Base-by-base conservation (phyloP, 2,797 vertebrate species). In the Eospalax fontanierii region DNA sequence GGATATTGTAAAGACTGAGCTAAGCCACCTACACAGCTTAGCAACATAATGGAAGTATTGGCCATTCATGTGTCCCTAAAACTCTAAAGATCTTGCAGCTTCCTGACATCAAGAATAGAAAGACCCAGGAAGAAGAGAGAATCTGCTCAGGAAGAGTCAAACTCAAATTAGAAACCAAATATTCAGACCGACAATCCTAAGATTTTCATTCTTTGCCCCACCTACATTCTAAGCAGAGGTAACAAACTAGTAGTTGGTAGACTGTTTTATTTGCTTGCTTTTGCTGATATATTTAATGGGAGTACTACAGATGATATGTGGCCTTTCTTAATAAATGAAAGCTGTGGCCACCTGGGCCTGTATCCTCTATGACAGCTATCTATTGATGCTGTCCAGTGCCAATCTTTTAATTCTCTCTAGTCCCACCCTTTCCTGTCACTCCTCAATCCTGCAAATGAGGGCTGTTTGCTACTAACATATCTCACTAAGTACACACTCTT, bases 241-340 rank as follows among this genome's bases (percentile, higher is more conserved):
- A 38, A 40, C 63, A 85, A 90, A 73, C 59, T 10, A 3, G 43
- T 46, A 71, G 65, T 54, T 54, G 50, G 38, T 8, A 63, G 63
- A 59, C 10, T 66, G 28, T 81, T 71, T 82, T 61, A 19, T 66
- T 94, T 74, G 65, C 43, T 93, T 63, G 33, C 1, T n/a, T 92
- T 71, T 71, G 33, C 65, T 61, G 59, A 82, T 93, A 81, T 28
- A 74, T 59, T 91, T 78, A 81, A 80, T 54, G 59, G 57, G 73
- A 91, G 33, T 24, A 73, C 9, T 30, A n/a, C 19, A 83, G 87
- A 78, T 87, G 83, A 43, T 90, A 89, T 59, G 24, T 94, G 54
- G 46, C 21, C 87, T 40, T 76, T 89, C 22, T 86, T 76, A 61
- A 73, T 74, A 84, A 87, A 71, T 19, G 22, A 28, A 22, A 9